Evolutionary conservation across 2,888 invertebrate genomes (phyloP).

Genomic region (Chromoteleia sp.): DNA sequence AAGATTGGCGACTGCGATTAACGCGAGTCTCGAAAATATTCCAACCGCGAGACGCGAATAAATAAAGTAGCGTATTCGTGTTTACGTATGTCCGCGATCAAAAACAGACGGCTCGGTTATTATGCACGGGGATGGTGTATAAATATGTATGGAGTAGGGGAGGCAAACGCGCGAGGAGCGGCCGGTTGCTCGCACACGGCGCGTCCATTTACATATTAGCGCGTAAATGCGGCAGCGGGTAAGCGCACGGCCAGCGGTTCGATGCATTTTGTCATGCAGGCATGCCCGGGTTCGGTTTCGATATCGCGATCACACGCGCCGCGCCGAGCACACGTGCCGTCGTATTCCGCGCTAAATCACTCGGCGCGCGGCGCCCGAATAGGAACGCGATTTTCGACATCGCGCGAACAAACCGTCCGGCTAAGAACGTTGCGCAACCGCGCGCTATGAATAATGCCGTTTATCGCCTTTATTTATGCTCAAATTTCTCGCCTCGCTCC

Average conservation of each 20-base stretch:
- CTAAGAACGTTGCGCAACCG: conserved; percentile 3
- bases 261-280: conserved; percentile 45
- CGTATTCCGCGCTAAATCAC: conserved; percentile 20
- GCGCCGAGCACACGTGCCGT: conserved; percentile 36
- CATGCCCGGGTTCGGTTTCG: conserved; percentile 36
- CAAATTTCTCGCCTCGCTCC: conserved; percentile 4
- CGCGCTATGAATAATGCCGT: conserved; percentile 26
- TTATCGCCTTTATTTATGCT: conserved; percentile 24
- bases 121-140: conserved; percentile 49
- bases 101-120: conserved; percentile 48
- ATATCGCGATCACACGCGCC: conserved; percentile 35
- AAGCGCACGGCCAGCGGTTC: conserved; percentile 39
- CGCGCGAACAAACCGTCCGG: conserved; percentile 9
- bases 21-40: conserved; percentile 30
- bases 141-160: conserved; percentile 17
- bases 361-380: conserved; percentile 6
- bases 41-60: conserved; percentile 25
- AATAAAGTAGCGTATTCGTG: conserved; percentile 38
- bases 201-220: too few species aligned
- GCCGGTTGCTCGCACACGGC: too few species aligned
- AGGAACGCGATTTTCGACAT: conserved; percentile 24
- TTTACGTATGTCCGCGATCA: conserved; percentile 45
- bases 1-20: conserved; percentile 21
- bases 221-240: conserved; percentile 42
- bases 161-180: too few species aligned